phyloP scores from a whole-genome alignment of 2,113 vertebrate genomes.

The Microcebus lehilahytsara region DNA sequence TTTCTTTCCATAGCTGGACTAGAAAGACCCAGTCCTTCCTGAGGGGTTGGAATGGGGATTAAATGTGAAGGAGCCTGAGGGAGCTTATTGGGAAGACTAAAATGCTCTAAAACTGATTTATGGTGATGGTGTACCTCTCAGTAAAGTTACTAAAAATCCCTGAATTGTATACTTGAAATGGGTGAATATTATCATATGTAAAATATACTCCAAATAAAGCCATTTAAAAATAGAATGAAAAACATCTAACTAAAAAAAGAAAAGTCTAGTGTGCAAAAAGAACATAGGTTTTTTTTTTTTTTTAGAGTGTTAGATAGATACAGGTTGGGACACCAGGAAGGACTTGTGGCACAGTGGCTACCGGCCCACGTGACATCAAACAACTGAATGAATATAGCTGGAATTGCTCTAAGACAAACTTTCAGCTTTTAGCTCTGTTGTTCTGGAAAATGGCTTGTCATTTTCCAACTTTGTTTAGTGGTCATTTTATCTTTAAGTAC shows the following conservation, averaged over 20 bases:
- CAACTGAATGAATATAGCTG: too few species aligned
- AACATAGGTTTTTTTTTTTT: not conserved
- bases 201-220: not conserved
- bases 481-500: not conserved
- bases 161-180: not conserved
- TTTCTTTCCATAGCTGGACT: too few species aligned
- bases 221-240: not conserved
- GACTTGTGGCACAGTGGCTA: rapidly evolving
- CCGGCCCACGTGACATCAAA: rapidly evolving
- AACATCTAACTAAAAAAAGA: not conserved
- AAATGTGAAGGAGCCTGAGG: not conserved
- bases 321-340: not conserved
- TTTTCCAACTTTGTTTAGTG: not conserved
- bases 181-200: not conserved
- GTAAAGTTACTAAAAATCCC: not conserved
- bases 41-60: not conserved
- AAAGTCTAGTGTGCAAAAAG: not conserved
- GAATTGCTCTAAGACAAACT: not conserved
- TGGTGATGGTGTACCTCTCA: not conserved
- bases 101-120: not conserved
- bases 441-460: not conserved
- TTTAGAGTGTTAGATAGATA: not conserved
- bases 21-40: not conserved
- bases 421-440: too few species aligned
- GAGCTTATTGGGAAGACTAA: not conserved